Percentiles rank a stretch among this genome's conserved stretches.
Evolutionary conservation across 1,140 invertebrate species (phyloP).

Genomic region (Diachasmimorpha longicaudata): DNA sequence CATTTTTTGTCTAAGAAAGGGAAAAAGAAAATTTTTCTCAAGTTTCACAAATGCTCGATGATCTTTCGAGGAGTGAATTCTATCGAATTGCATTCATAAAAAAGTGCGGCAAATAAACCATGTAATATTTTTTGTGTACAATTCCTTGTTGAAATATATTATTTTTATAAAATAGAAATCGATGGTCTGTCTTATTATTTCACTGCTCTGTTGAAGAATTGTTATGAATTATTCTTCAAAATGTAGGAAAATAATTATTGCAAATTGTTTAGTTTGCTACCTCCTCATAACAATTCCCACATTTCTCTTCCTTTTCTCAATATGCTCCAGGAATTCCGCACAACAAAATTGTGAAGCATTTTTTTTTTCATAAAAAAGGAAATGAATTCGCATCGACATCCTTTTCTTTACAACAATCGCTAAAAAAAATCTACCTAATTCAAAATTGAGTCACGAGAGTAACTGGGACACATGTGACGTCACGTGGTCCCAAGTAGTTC

Average conservation of each 20-base stretch:
- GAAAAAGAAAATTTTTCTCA: not conserved
- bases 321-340: too few relatives aligned
- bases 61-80: not conserved
- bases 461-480: not conserved
- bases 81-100: conserved; percentile 24
- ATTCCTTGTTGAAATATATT: conserved; percentile 39
- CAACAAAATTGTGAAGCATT: too few relatives aligned
- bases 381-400: too few relatives aligned
- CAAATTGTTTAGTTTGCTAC: too few relatives aligned
- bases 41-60: not conserved
- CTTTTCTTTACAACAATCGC: too few relatives aligned
- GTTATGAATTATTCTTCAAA: not conserved
- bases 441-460: too few relatives aligned
- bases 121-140: conserved; percentile 39
- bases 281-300: too few relatives aligned
- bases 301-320: too few relatives aligned
- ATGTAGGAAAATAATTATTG: too few relatives aligned
- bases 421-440: too few relatives aligned
- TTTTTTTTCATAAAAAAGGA: too few relatives aligned
- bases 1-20: not conserved
- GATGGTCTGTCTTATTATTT: not conserved
- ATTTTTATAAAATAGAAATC: conserved; percentile 33
- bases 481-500: not conserved
- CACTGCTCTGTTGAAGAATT: not conserved
- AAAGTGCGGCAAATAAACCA: conserved; percentile 31